phyloP scores from a whole-genome alignment of 2,797 vertebrate genomes.

The Odontamblyopus rebecca region DNA sequence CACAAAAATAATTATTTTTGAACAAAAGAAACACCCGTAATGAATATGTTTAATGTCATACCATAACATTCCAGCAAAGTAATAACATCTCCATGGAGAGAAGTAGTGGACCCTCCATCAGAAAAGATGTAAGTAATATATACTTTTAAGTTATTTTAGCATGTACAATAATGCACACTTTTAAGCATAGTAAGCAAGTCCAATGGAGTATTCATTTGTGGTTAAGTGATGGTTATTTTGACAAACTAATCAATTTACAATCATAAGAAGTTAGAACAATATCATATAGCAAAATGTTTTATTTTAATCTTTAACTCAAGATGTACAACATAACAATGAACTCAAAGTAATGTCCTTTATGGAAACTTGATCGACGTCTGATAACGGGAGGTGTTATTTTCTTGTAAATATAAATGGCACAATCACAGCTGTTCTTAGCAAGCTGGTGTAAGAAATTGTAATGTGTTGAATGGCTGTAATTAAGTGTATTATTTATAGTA shows the following conservation, averaged over 20 bases:
- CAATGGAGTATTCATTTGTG: background rate
- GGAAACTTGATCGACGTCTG: constrained; percentile 21
- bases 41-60: no score
- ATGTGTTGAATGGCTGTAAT: constrained; percentile 76
- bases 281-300: background rate
- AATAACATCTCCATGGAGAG: no score
- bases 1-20: no score
- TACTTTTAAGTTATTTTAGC: background rate
- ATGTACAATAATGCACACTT: background rate
- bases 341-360: background rate
- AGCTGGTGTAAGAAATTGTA: constrained; percentile 57
- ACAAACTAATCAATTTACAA: constrained; percentile 1
- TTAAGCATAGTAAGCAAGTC: no score
- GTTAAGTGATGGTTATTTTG: no score
- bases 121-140: background rate
- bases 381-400: constrained; percentile 26
- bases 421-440: constrained; percentile 54
- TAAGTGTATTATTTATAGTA: constrained; percentile 82
- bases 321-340: background rate
- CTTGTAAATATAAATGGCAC: constrained; percentile 48
- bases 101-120: no score
- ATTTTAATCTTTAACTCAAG: background rate
- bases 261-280: background rate
- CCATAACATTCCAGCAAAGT: no score
- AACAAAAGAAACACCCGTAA: no score